Evolutionary conservation across 2,888 invertebrate genomes (phyloP), one percentile per base, ranked within the genome.

Genomic region (Morpho helenor): DNA sequence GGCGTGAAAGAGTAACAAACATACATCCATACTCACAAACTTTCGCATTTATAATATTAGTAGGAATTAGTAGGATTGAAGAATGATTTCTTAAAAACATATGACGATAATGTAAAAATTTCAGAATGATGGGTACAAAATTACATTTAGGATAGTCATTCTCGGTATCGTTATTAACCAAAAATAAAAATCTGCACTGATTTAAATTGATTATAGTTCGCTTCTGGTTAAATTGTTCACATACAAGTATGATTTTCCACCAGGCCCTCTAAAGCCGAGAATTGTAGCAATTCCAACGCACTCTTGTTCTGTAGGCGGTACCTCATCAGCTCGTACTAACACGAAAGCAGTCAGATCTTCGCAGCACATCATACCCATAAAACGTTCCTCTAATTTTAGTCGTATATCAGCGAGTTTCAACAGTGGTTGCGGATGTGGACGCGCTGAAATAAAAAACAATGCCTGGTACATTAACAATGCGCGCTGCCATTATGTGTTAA

Each of bases 341-440:
- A 77, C 82, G 57, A 76, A 86, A 2, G 80, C 81, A 6, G 84
- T 80, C 31, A 76, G 56, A 50, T 86, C 84, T 61, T 86, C 86
- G 56, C 87, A 87, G 63, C 82, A 77, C 79, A 87, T 84, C 80
- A 87, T 82, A 41, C 77, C 86, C 52, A 87, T 63, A 62, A 71
- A 75, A 10, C 74, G 70, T 2, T 73, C 80, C 41, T 80, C 73
- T 46, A 80, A 64, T 68, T 87, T 87, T 70, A 87, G 69, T 41
- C 85, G 74, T 22, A 87, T 69, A 55, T 86, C 84, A 8, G 84
- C 80, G 22, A 79, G 71, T 60, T 75, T 80, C 61, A 85, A 64
- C 48, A 73, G 57, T 7, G 87, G 87, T 44, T 66, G 64, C 7
- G 79, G 81, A 54, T 71, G 61, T 9, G 84, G 84, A 6, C 79